Conservation (phyloP, 2,113 vertebrate species). For the Erpornis zantholeuca region DNA sequence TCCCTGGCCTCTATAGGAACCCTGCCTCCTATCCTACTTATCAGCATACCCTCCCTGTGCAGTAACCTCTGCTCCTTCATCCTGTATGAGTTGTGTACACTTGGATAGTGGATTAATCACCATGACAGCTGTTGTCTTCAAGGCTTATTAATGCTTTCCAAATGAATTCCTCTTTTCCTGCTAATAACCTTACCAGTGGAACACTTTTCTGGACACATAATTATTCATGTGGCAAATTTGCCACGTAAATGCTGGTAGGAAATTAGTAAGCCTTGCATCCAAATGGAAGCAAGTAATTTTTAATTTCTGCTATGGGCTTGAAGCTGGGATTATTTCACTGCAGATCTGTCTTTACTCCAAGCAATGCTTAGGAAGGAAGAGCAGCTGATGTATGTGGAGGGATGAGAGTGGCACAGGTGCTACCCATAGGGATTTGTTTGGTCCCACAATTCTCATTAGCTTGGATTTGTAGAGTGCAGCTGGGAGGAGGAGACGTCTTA, state of each 20-base stretch:
- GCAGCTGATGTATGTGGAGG: background rate
- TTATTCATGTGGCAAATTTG: conserved; percentile 33
- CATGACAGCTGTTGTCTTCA: conserved; percentile 19
- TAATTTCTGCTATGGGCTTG: background rate
- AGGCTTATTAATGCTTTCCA: conserved; percentile 37
- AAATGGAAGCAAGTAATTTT: background rate
- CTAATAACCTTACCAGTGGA: conserved; percentile 22
- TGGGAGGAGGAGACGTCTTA: background rate
- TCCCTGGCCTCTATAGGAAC: background rate
- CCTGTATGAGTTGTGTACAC: background rate
- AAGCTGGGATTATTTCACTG: background rate
- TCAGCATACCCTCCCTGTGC: background rate
- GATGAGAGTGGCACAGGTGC: background rate
- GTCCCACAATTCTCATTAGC: background rate
- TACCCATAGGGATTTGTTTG: background rate
- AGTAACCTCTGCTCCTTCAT: background rate
- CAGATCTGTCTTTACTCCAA: background rate
- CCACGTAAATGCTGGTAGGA: background rate
- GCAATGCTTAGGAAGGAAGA: background rate
- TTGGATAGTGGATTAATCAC: conserved; percentile 25
- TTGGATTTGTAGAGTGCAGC: background rate
- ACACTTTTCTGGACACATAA: background rate
- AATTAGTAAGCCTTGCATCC: background rate
- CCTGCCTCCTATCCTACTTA: background rate
- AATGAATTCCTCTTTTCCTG: background rate